A percentile compares a stretch with the other conserved stretches of the same genome.
These are phyloP conservation scores for Battus philenor DNA, from an alignment of 1,140 invertebrate genomes.

Conservation along the genomic window DNA sequence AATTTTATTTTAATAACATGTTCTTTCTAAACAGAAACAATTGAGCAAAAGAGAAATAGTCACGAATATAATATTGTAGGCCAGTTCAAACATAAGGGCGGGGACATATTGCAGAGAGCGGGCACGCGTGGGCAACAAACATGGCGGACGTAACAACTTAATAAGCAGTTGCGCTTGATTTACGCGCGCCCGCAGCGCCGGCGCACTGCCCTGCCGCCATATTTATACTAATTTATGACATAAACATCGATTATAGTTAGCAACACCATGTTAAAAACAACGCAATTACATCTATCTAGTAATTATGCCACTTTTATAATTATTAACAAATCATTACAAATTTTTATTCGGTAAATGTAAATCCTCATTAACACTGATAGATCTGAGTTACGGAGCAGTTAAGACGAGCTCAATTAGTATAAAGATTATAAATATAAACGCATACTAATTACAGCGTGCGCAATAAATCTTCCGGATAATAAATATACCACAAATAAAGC, in stretches of 20 bases:
- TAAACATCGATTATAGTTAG: conserved; percentile 68
- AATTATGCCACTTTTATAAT: background rate
- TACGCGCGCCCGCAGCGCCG: conserved; percentile 68
- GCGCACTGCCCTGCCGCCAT: conserved; percentile 49
- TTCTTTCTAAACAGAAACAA: too few relatives aligned
- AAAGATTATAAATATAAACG: conserved; percentile 42
- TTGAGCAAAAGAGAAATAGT: conserved; percentile 32
- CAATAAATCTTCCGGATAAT: conserved; percentile 56
- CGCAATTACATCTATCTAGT: conserved; percentile 24
- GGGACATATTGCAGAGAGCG: conserved; percentile 40
- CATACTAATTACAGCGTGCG: conserved; percentile 55
- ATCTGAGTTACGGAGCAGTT: conserved; percentile 36
- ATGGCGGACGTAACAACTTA: conserved; percentile 69
- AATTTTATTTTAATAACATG: conserved; percentile 6
- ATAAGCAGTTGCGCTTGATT: conserved; percentile 70
- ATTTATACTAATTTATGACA: conserved; percentile 72
- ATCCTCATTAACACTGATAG: conserved; percentile 44
- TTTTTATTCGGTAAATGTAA: conserved; percentile 12
- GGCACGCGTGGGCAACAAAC: conserved; percentile 60
- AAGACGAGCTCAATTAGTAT: conserved; percentile 24
- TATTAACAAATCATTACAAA: conserved; percentile 13
- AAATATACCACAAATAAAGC: conserved; percentile 53
- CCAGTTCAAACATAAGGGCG: conserved; percentile 62
- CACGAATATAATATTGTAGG: conserved; percentile 40
- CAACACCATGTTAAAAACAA: conserved; percentile 34